phyloP scores from a whole-genome alignment of 2,888 invertebrate species.

The Copidosoma aretas region DNA sequence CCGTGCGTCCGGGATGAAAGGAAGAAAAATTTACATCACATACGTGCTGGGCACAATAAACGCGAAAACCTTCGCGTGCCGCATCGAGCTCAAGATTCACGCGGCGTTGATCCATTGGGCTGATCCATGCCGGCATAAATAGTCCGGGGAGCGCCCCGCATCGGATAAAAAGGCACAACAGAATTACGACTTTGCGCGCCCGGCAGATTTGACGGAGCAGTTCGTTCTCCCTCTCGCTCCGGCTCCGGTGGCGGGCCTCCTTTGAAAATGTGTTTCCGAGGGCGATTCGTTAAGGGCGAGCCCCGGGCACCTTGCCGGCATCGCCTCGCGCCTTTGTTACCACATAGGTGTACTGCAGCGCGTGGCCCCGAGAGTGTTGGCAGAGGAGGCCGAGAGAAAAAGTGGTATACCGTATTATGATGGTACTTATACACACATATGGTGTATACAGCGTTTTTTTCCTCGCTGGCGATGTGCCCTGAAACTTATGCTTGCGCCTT shows the following conservation, averaged over 20 bases:
- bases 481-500: too few species aligned
- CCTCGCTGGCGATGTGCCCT: too few species aligned
- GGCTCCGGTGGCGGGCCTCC: conserved; percentile 37
- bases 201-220: conserved; percentile 52
- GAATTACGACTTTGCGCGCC: conserved; percentile 56
- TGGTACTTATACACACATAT: too few species aligned
- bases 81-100: conserved; percentile 39
- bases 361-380: conserved; percentile 50
- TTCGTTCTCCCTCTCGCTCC: conserved; percentile 32
- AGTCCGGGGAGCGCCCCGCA: conserved; percentile 10
- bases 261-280: conserved; percentile 47
- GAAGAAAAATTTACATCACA: not conserved
- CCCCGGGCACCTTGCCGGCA: conserved; percentile 57
- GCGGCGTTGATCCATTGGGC: conserved; percentile 35
- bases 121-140: conserved; percentile 25
- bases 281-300: conserved; percentile 47
- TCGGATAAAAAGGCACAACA: conserved; percentile 52
- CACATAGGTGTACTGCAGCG: conserved; percentile 48
- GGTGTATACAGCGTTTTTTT: too few species aligned
- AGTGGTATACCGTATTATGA: not conserved
- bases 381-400: not conserved
- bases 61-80: conserved; percentile 4
- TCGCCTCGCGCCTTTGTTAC: conserved; percentile 52
- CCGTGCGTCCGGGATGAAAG: conserved; percentile 12
- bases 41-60: too few species aligned